Percentiles rank a stretch among this genome's conserved stretches.
Evolutionary conservation across 2,797 vertebrate species (phyloP).

Genomic region (Cacajao melanocephalus): DNA sequence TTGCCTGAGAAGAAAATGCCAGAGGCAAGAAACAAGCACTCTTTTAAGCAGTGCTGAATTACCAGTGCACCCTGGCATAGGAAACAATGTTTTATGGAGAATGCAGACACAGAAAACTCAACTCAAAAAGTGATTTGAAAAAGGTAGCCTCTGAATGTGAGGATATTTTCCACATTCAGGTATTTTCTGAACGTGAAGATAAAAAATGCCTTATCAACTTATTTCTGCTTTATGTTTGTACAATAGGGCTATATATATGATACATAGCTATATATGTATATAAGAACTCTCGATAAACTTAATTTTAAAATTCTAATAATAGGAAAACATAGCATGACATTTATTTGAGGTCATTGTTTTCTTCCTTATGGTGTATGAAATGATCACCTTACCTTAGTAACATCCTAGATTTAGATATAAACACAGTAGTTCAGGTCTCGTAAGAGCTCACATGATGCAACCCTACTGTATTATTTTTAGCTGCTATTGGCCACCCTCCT

Average conservation of each 20-base stretch:
- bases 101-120: background rate
- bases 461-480: background rate
- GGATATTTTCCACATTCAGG: background rate
- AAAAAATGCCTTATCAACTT: background rate
- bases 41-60: background rate
- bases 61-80: background rate
- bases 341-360: background rate
- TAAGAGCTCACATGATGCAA: accelerated
- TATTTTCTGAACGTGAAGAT: background rate
- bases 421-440: background rate
- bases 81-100: background rate
- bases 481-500: background rate
- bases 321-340: background rate
- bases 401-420: background rate
- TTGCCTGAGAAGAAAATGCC: background rate
- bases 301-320: background rate
- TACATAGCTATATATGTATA: background rate
- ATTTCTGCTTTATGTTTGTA: background rate
- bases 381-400: background rate
- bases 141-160: accelerated
- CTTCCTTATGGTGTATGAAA: background rate
- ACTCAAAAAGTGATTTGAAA: background rate
- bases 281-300: background rate
- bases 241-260: background rate
- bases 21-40: background rate